phyloP scores from a whole-genome alignment of 2,797 vertebrate species.

The Squalus acanthias region DNA sequence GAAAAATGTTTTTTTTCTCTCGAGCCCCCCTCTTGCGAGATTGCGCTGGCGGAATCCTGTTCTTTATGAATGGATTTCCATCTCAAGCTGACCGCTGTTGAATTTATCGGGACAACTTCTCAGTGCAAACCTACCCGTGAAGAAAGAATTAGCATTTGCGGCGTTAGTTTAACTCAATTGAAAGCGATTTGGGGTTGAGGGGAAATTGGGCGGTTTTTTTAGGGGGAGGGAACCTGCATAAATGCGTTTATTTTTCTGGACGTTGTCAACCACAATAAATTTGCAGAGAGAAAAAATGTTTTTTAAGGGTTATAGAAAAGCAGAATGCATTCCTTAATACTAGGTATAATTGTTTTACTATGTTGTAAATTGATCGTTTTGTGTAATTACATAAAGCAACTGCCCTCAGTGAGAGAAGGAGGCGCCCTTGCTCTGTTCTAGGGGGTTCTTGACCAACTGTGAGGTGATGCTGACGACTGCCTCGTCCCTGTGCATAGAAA shows the following conservation, averaged over 20 bases:
- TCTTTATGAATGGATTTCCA: conserved; percentile 7
- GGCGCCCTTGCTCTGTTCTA: not conserved
- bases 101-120: not conserved
- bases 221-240: conserved; percentile 36
- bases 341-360: conserved; percentile 40
- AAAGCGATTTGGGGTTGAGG: conserved; percentile 45
- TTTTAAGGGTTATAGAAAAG: not conserved
- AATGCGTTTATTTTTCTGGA: conserved; percentile 34
- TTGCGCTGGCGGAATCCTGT: not conserved
- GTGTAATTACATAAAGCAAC: not conserved
- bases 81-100: too few species aligned
- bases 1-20: not conserved
- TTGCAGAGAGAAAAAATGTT: not conserved
- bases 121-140: too few species aligned
- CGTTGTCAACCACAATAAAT: not conserved
- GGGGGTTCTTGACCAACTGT: not conserved
- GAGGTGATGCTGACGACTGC: not conserved
- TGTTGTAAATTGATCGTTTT: conserved; percentile 40
- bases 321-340: not conserved
- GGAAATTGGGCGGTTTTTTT: conserved; percentile 55
- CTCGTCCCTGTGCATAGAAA: not conserved
- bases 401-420: not conserved
- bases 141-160: not conserved
- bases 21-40: not conserved
- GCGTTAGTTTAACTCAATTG: not conserved